Conservation (phyloP, 1,140 invertebrate genomes). For the Cecropterus lyciades region DNA sequence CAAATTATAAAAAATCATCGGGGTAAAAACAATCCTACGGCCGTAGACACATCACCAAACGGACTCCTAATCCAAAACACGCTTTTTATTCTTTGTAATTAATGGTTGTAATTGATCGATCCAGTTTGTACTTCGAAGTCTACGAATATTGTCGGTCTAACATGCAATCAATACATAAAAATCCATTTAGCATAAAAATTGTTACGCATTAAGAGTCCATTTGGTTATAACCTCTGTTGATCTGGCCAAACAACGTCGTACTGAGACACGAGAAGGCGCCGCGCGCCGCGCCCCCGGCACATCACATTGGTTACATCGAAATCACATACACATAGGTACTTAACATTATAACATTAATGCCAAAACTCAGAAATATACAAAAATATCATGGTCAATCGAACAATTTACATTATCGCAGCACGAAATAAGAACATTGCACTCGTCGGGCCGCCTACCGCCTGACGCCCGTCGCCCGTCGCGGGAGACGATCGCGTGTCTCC, state of each 20-base stretch:
- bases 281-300: constrained; percentile 28
- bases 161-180: no score
- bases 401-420: constrained; percentile 15
- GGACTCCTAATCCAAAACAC: not conserved
- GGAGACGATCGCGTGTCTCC: no score
- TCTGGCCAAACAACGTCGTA: no score
- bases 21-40: not conserved
- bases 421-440: constrained; percentile 23
- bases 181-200: not conserved
- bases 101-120: no score
- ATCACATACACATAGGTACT: constrained; percentile 41
- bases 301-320: constrained; percentile 49
- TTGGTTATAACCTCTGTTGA: no score
- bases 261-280: not conserved
- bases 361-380: constrained; percentile 34
- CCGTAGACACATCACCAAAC: not conserved
- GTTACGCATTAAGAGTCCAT: not conserved
- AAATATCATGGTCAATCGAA: constrained; percentile 26
- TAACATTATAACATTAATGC: constrained; percentile 28
- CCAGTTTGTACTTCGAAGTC: no score
- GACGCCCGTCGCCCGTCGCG: no score
- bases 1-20: not conserved
- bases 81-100: no score
- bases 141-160: no score
- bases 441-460: not conserved